These are phyloP conservation scores for Drosophila pseudoananassae DNA, from an alignment of 1,140 invertebrate species.

Conservation along the genomic window DNA sequence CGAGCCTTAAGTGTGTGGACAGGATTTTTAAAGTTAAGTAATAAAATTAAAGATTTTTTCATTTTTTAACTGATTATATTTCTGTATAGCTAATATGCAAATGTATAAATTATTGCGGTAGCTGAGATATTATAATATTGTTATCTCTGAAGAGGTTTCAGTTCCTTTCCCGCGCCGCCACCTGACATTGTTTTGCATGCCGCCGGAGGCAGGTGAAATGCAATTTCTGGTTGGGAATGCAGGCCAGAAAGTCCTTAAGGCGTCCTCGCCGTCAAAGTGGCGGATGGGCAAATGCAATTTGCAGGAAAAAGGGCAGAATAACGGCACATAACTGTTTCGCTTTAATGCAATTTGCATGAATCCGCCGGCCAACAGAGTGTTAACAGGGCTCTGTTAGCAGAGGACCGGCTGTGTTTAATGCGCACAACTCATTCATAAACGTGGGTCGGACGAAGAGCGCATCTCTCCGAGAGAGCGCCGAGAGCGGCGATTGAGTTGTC, in stretches of 20 bases:
- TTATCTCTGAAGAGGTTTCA: neutral
- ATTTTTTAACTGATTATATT: too few species aligned
- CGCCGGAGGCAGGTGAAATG: conserved; percentile 6
- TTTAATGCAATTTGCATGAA: conserved; percentile 66
- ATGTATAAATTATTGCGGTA: neutral
- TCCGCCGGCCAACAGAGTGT: conserved; percentile 16
- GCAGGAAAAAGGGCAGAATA: conserved; percentile 28
- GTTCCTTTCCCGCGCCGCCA: conserved; percentile 2
- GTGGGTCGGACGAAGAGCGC: conserved; percentile 13
- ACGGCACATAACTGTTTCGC: conserved; percentile 58
- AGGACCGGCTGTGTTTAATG: conserved; percentile 45
- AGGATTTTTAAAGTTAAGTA: too few species aligned
- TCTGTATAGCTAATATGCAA: too few species aligned
- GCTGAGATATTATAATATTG: neutral
- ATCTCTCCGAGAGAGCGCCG: conserved; percentile 12
- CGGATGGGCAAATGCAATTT: conserved; percentile 33
- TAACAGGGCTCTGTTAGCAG: conserved; percentile 55
- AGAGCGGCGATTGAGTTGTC: conserved; percentile 54
- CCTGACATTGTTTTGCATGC: conserved; percentile 26
- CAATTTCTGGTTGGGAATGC: conserved; percentile 28
- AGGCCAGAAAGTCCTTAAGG: conserved; percentile 14
- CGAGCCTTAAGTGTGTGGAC: too few species aligned
- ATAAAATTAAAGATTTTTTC: too few species aligned
- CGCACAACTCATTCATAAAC: conserved; percentile 65
- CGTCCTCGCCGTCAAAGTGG: conserved; percentile 25